Base-by-base conservation (phyloP, 2,888 invertebrate genomes). In the Melieria picta region DNA sequence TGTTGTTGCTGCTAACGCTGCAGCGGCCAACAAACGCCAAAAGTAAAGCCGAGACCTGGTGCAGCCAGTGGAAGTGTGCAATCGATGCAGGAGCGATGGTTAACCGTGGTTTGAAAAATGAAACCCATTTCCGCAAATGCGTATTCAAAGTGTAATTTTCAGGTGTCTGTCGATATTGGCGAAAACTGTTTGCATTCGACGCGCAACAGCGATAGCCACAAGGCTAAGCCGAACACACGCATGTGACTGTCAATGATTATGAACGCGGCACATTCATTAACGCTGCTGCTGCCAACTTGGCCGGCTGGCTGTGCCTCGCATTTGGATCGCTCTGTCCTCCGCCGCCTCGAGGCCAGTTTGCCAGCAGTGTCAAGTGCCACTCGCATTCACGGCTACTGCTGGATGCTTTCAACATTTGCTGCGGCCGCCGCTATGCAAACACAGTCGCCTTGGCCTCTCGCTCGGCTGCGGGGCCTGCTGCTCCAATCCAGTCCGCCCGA, bases 101-200 rank as follows among this genome's bases (percentile, higher is more conserved):
- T 50, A 65, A 60, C 46, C 65, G 60, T n/a, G 65, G 65, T 58
- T 65, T 65, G 58, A 74, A 67, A 74, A 72, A 48, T 64, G 61
- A 69, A 72, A 70, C 72, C 61, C 66, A 72, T 72, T 74, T 65
- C 66, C 65, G 61, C 61, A 67, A 74, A 71, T 71, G 68, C 73
- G 45, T 63, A 71, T 68, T 69, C 71, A 66, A 72, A 69, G 66
- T 72, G 69, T 57, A 74, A 74, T 69, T 71, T 69, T 65, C 61
- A 63, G 60, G 63, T 56, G 62, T 69, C 69, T 62, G 65, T 57
- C 56, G 69, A 66, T 64, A 62, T 52, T 46, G 58, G 65, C 43
- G 58, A 30, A 42, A 70, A 57, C n/a, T 60, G 65, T 70, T 74
- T 74, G 69, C 65, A 71, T 74, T 74, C 72, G 47, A 50, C 46